Evolutionary conservation across 2,113 vertebrate species (phyloP).

Genomic region (Malurus alboscapulatus): DNA sequence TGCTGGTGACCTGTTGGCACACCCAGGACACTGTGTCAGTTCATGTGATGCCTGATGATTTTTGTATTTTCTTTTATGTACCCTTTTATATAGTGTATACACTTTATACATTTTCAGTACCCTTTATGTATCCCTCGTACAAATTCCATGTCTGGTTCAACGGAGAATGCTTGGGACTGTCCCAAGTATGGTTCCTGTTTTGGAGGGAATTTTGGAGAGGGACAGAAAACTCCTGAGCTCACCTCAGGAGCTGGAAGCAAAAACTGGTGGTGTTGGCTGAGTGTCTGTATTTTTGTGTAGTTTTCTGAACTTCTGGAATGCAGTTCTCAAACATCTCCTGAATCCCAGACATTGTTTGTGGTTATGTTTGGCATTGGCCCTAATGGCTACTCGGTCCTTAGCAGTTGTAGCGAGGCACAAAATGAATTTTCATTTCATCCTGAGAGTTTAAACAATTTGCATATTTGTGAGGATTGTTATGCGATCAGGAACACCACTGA

Average conservation of each 20-base stretch:
- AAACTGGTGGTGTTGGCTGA: neutral
- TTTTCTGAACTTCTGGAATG: neutral
- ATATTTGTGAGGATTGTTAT: neutral
- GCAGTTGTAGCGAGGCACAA: neutral
- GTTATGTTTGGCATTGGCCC: neutral
- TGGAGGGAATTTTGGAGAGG: neutral
- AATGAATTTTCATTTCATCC: neutral
- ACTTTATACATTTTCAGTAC: no score
- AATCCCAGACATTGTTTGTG: neutral
- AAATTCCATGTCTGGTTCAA: neutral
- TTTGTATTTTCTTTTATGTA: no score
- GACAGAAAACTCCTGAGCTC: neutral
- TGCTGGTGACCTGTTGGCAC: neutral
- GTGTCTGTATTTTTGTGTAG: neutral
- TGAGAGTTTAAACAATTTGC: neutral
- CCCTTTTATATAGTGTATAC: no score
- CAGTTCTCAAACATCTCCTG: neutral
- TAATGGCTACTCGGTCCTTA: neutral
- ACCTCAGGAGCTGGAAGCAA: neutral
- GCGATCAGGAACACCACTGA: neutral
- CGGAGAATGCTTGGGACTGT: neutral
- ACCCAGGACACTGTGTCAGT: neutral
- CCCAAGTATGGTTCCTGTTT: neutral
- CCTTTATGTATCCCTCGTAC: neutral
- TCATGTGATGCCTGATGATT: neutral